Base-by-base conservation (phyloP, 2,888 invertebrate genomes). In the Silvanus unidentatus region DNA sequence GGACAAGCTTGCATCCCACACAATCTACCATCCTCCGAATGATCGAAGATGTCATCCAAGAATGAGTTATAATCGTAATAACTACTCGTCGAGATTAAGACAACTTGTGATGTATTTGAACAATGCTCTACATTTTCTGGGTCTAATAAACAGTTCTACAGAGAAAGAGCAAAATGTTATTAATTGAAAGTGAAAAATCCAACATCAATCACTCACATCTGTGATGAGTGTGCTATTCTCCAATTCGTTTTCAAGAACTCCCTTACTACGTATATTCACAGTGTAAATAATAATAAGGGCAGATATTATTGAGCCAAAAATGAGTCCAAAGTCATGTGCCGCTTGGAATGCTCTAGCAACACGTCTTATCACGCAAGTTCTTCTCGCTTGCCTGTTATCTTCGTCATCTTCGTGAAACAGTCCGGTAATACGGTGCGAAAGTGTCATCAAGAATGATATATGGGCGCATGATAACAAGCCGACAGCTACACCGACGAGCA, bases 1-100 rank as follows among this genome's bases (percentile, higher is more conserved):
- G 80, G 79, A 48, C 80, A 80, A 48, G 79, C 75, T 42, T 74
- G 74, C 2, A 77, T 74, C 1, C 80, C 80, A 52, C 80, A 81
- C n/a, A 79, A 69, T 35, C 79, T 63, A 34, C 76, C 75, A 1
- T 77, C 77, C 53, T 77, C 77, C 46, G 76, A 75, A 22, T 73
- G 69, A 53, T 75, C 74, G 60, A 77, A 79, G 49, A 77, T 73
- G 38, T 73, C 74, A 53, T 76, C 74, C 42, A 75, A 60, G 39
- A 63, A 64, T 9, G 61, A 55, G 45, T 49, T 60, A 52, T 66
- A 67, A 39, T 67, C 62, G 49, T 62, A 60, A 5, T 46, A 38
- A 27, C 43, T 54, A 14, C 53, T 49, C 9, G 49, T 29, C 1
- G 49, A 44, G 16, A 52, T 40, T 10, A 47, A 34, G n/a, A 47